phyloP scores from a whole-genome alignment of 2,888 invertebrate genomes.

The Drosophila niveifrons region DNA sequence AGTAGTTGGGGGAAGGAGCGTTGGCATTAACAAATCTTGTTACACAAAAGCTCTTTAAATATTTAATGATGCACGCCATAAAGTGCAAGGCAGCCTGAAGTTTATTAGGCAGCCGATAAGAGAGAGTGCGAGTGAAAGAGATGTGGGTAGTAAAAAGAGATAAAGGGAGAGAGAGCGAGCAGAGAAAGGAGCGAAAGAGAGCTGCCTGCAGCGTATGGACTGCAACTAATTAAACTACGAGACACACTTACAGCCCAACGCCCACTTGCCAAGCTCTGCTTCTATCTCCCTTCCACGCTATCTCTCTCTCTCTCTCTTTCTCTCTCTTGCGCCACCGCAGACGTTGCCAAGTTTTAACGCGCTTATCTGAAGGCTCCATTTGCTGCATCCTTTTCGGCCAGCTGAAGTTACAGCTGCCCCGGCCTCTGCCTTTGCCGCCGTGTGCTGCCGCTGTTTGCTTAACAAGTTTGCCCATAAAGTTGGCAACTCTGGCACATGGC shows the following conservation, averaged over 20 bases:
- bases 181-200: not conserved
- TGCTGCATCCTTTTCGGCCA: conserved; percentile 13
- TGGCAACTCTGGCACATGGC: conserved; percentile 52
- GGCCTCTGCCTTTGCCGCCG: conserved; percentile 25
- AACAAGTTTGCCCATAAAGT: conserved; percentile 74
- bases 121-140: not conserved
- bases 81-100: conserved; percentile 62
- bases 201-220: conserved; percentile 34
- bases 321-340: conserved; percentile 4
- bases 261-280: not conserved
- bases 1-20: not conserved
- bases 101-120: conserved; percentile 66
- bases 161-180: not conserved
- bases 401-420: conserved; percentile 6
- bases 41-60: conserved; percentile 75
- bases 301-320: not conserved
- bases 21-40: conserved; percentile 71
- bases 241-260: conserved; percentile 6
- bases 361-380: conserved; percentile 57
- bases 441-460: conserved; percentile 66
- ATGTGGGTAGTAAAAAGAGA: not conserved
- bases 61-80: conserved; percentile 72
- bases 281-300: not conserved
- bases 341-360: conserved; percentile 65
- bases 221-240: conserved; percentile 73